These are phyloP conservation scores for Helogale parvula DNA, from an alignment of 2,113 vertebrate species.

Conservation along the genomic window DNA sequence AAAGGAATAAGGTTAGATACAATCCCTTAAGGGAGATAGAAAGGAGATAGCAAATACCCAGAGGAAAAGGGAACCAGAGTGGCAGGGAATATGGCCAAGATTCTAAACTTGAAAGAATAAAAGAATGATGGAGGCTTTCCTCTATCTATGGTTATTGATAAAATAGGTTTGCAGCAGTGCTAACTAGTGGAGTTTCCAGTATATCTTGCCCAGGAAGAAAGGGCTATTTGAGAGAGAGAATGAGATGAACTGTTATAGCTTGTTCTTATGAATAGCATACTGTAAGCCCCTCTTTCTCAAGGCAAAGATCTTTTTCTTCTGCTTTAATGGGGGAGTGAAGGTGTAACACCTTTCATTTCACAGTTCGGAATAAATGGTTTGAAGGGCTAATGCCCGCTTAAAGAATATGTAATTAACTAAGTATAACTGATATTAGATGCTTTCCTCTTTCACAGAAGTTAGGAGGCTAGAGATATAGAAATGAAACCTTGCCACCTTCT, in stretches of 20 bases:
- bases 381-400: not conserved
- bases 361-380: not conserved
- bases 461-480: not conserved
- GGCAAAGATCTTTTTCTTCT: slow-evolving; percentile 16
- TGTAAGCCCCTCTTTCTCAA: not conserved
- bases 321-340: not conserved
- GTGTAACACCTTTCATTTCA: not conserved
- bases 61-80: not conserved
- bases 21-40: not conserved
- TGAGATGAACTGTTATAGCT: not conserved
- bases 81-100: not conserved
- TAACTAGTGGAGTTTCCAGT: not conserved
- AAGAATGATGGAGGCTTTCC: not conserved
- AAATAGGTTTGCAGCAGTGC: not conserved
- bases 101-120: slow-evolving; percentile 7
- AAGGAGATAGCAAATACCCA: not conserved
- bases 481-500: slow-evolving; percentile 11
- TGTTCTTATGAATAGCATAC: not conserved
- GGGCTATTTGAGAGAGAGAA: not conserved
- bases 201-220: not conserved
- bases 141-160: not conserved
- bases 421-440: not conserved
- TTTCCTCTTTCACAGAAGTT: not conserved
- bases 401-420: not conserved
- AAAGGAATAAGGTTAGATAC: not conserved